Conservation (phyloP, 2,113 vertebrate species). For the Trogon melanurus region DNA sequence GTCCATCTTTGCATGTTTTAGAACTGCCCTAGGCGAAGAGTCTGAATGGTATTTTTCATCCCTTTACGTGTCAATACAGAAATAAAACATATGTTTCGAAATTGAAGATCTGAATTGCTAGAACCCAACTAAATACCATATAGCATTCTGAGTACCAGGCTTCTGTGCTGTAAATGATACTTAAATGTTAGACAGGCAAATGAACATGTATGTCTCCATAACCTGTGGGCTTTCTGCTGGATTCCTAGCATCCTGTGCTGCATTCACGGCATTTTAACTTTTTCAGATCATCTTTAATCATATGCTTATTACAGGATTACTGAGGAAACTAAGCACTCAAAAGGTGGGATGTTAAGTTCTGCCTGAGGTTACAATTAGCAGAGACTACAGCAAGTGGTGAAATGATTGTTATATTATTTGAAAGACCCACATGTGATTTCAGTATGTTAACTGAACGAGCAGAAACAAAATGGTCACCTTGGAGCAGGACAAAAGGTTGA, state of each 20-base stretch:
- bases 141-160: background rate
- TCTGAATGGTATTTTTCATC: background rate
- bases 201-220: background rate
- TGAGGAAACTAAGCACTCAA: background rate
- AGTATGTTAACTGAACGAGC: background rate
- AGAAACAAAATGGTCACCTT: background rate
- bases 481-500: background rate
- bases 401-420: background rate
- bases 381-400: background rate
- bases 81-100: background rate
- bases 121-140: background rate
- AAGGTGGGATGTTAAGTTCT: background rate
- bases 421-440: background rate
- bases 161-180: background rate
- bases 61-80: background rate
- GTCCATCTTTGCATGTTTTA: background rate
- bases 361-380: background rate
- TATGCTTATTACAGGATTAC: background rate
- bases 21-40: background rate
- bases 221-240: background rate
- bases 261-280: background rate
- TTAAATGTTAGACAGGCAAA: background rate
- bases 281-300: background rate
- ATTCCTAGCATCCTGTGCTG: background rate
- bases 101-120: background rate